These are phyloP conservation scores for Chrysochloris asiatica DNA, from an alignment of 2,113 vertebrate genomes.

Conservation along the genomic window DNA sequence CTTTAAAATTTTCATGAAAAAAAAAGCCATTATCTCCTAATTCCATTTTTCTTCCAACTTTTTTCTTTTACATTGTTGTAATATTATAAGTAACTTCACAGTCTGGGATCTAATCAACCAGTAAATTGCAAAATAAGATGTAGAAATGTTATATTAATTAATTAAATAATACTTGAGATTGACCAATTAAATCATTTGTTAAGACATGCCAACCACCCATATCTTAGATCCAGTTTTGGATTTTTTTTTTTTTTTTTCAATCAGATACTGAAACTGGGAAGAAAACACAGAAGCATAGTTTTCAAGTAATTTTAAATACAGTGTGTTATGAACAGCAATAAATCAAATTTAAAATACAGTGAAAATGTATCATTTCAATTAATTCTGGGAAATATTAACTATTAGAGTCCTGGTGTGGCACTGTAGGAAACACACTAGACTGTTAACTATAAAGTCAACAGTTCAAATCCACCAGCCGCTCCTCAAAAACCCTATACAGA, in stretches of 20 bases:
- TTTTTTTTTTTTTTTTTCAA: background rate
- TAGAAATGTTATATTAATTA: background rate
- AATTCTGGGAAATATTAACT: conserved; percentile 34
- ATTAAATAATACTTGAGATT: background rate
- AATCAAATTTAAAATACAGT: background rate
- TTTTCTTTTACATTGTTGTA: no score
- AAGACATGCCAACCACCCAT: background rate
- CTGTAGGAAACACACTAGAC: no score
- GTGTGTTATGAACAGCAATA: conserved; percentile 5
- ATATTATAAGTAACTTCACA: background rate
- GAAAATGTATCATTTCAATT: background rate
- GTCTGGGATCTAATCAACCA: background rate
- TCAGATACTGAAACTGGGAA: background rate
- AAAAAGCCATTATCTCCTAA: no score
- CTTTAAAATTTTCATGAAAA: no score
- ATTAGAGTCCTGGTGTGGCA: no score
- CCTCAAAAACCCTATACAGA: no score
- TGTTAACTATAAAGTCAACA: no score
- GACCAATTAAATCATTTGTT: background rate
- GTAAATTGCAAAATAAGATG: background rate
- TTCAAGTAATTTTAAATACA: background rate
- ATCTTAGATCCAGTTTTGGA: background rate
- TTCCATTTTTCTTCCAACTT: no score
- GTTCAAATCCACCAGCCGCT: no score
- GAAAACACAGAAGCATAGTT: background rate